Conservation (phyloP, 1,140 invertebrate genomes). For the Orius insidiosus region DNA sequence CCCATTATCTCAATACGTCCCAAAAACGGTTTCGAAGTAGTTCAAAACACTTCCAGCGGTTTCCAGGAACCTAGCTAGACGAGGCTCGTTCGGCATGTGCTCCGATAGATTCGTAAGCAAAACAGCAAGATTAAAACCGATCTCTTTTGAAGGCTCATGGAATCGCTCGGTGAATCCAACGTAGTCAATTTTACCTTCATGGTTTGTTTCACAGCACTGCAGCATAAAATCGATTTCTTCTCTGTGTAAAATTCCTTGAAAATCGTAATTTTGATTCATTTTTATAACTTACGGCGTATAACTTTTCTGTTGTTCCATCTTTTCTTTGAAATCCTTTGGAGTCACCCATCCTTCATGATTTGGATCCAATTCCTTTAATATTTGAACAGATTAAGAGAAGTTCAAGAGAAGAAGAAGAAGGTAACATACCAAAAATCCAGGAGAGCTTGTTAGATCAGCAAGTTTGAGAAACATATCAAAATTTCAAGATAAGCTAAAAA, state of each 20-base stretch:
- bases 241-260: slow-evolving; percentile 31
- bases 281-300: slow-evolving; percentile 70
- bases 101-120: slow-evolving; percentile 98
- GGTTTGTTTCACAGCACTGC: slow-evolving; percentile 94
- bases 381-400: slow-evolving; percentile 4
- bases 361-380: slow-evolving; percentile 76
- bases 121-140: slow-evolving; percentile 98
- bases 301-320: slow-evolving; percentile 98
- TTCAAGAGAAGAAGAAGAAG: slow-evolving; percentile 4
- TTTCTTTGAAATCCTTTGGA: slow-evolving; percentile 95
- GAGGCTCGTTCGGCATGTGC: slow-evolving; percentile 99
- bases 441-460: slow-evolving; percentile 79
- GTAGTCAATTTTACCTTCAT: slow-evolving; percentile 98
- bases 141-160: slow-evolving; percentile 98
- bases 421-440: slow-evolving; percentile 32
- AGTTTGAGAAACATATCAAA: slow-evolving; percentile 99
- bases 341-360: slow-evolving; percentile 96
- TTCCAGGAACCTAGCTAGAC: slow-evolving; percentile 84
- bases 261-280: slow-evolving; percentile 4
- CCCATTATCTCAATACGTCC: slow-evolving; percentile 98
- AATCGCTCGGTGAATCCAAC: slow-evolving; percentile 95
- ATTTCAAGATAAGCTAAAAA: slow-evolving; percentile 75
- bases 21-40: slow-evolving; percentile 97
- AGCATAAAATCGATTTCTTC: slow-evolving; percentile 97
- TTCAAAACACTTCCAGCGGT: slow-evolving; percentile 93